Evolutionary conservation across 2,113 vertebrate species (phyloP).

Genomic region (Datnioides undecimradiatus): DNA sequence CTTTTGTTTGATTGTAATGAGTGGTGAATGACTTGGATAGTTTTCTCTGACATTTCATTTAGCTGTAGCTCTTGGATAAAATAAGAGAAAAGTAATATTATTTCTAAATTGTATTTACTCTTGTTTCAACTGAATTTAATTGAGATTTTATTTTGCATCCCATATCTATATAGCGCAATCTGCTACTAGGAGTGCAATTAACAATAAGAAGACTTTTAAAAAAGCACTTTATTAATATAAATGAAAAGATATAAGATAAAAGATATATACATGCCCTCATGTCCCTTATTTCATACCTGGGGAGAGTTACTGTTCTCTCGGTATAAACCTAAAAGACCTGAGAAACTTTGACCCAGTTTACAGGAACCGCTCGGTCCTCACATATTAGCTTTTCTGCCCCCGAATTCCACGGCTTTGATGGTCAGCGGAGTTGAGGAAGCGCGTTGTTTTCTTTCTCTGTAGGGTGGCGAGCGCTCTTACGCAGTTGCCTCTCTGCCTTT

Average conservation of each 20-base stretch:
- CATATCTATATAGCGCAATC: neutral
- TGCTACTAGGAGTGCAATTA: neutral
- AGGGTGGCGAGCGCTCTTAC: constrained; percentile 63
- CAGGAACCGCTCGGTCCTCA: constrained; percentile 68
- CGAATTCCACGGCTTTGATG: constrained; percentile 79
- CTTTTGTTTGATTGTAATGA: constrained; percentile 56
- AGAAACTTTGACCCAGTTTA: constrained; percentile 80
- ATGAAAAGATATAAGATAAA: neutral
- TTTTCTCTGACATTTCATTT: constrained; percentile 25
- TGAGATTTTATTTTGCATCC: neutral
- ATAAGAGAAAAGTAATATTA: constrained; percentile 14
- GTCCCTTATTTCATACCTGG: constrained; percentile 18
- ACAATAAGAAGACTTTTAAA: too few relatives aligned
- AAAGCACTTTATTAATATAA: too few relatives aligned
- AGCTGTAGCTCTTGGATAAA: constrained; percentile 23
- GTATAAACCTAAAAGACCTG: constrained; percentile 41
- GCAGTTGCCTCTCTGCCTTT: constrained; percentile 67
- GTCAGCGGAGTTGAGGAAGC: constrained; percentile 75
- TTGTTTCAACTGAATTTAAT: neutral
- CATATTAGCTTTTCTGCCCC: constrained; percentile 68
- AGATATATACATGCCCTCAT: neutral
- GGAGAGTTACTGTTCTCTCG: constrained; percentile 9
- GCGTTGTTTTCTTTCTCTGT: constrained; percentile 80
- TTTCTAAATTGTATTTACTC: constrained; percentile 27
- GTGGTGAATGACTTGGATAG: constrained; percentile 26